These are phyloP conservation scores for Oxyteleia sp. DNA, from an alignment of 2,888 invertebrate genomes.

Conservation along the genomic window DNA sequence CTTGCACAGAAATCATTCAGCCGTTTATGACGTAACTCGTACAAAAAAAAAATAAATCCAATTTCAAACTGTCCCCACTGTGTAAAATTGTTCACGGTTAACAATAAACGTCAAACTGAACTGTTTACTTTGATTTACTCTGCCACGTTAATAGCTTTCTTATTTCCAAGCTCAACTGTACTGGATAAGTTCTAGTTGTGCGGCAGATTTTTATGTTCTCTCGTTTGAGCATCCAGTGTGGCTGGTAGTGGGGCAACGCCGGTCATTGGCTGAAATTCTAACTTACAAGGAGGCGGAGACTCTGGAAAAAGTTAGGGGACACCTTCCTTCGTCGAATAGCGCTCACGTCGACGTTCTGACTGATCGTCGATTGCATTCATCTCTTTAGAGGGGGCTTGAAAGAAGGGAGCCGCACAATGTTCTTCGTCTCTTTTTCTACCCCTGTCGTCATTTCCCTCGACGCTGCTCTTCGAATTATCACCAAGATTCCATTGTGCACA, in stretches of 20 bases:
- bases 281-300: constrained; percentile 14
- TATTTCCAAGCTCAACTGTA: no score
- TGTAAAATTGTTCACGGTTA: no score
- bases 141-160: no score
- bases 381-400: constrained; percentile 1
- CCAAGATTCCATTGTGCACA: constrained; percentile 71
- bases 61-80: no score
- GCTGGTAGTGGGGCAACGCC: background rate
- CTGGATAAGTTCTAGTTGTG: no score
- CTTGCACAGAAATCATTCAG: no score
- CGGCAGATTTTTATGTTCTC: no score
- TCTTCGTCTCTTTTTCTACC: constrained; percentile 66
- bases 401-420: constrained; percentile 52
- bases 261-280: constrained; percentile 20
- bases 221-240: no score
- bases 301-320: background rate
- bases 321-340: constrained; percentile 19
- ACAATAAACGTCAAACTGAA: no score
- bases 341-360: constrained; percentile 25
- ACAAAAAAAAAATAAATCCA: no score
- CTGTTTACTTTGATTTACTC: no score
- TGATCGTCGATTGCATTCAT: constrained; percentile 25
- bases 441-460: constrained; percentile 63
- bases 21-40: no score
- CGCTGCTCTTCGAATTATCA: constrained; percentile 68